Evolutionary conservation across 2,888 invertebrate genomes (phyloP).

Genomic region (Campoplex capitator): DNA sequence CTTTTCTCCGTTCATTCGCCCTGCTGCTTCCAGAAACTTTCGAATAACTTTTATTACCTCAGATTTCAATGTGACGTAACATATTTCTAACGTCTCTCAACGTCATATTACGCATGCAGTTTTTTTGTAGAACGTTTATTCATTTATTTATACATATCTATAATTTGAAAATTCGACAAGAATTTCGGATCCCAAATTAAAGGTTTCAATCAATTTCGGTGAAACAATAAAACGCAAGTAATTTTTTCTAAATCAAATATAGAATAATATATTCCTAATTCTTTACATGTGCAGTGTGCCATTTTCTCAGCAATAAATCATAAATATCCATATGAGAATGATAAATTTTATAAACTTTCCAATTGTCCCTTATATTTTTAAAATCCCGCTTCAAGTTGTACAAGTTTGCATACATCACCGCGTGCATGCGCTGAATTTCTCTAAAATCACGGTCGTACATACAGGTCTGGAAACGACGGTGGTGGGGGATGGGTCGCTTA

Average conservation of each 20-base stretch:
- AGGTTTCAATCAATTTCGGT: neutral
- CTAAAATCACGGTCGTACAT: constrained; percentile 1
- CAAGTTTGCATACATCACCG: neutral
- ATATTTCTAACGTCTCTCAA: neutral
- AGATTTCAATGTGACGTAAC: neutral
- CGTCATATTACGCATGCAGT: neutral
- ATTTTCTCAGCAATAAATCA: neutral
- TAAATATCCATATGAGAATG: neutral
- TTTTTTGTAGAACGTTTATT: neutral
- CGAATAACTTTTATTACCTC: neutral
- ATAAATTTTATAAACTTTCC: neutral
- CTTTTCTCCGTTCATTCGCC: neutral
- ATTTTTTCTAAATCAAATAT: neutral
- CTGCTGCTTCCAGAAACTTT: neutral
- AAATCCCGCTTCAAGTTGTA: neutral
- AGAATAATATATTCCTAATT: neutral
- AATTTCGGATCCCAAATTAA: neutral
- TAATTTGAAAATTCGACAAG: neutral
- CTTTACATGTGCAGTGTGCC: neutral
- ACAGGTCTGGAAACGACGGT: no score
- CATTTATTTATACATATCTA: neutral
- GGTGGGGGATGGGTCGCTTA: no score
- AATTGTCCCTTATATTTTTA: neutral
- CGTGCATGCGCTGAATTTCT: neutral
- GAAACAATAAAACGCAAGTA: neutral